Base-by-base conservation (phyloP, 2,797 vertebrate species). In the Columba guinea region DNA sequence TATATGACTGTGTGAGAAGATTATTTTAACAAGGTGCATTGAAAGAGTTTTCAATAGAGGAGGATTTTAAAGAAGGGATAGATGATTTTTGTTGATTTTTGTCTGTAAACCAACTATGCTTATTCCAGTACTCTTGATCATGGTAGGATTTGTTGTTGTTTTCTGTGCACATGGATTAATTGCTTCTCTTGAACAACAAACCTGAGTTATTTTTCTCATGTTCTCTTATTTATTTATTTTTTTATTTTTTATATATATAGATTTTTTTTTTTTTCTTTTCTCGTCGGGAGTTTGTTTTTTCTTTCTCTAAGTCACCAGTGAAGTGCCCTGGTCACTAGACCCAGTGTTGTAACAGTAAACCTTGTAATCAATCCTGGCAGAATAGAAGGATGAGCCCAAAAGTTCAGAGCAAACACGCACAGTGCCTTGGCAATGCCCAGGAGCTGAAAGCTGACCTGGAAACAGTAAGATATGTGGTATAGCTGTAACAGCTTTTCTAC, bases 391-490 rank as follows among this genome's bases (percentile, higher is more conserved):
- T 3, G 26, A 96, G 51, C 56, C 82, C 87, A 64, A 73, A 90
- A 91, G 28, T 91, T 95, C 85, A 93, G 69, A 94, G 60, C 48
- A 90, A 95, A 97, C 13, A 69, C 0, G 0, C 39, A 44, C 46
- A 73, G 85, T 70, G 34, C 55, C 59, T 94, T 89, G 60, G 81
- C 68, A 95, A 94, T 9, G 2, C 28, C 49, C 64, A 41, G 0
- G 9, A 87, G 76, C 70, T 95, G 96, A 97, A 95, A 94, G 78
- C 48, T 96, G 95, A 94, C 79, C 89, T 96, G 81, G 53, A 91
- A 97, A 78, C 65, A 63, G 53, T 70, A 68, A 87, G 35, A 21
- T 74, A 39, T 32, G 56, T 53, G 26, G 16, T 94, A 79, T 49
- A 71, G 32, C 63, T 94, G 22, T 81, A 92, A 69, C 39, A 87